Conservation (phyloP, 1,140 invertebrate species). For the Rhyacophila brunnea region DNA sequence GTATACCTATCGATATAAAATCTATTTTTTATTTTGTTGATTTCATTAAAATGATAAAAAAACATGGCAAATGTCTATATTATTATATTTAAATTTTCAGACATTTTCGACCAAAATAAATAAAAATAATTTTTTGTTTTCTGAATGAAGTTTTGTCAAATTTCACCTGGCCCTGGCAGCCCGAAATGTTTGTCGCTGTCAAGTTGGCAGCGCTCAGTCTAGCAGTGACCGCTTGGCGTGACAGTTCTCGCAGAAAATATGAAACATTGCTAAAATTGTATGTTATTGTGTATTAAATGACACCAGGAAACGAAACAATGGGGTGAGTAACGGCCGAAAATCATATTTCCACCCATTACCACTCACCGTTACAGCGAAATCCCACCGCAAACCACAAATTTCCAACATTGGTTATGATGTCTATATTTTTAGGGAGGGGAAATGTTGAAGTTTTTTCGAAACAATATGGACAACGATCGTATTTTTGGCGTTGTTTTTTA, state of each 20-base stretch:
- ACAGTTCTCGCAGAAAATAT: conserved; percentile 47
- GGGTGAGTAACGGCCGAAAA: conserved; percentile 48
- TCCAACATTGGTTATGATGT: conserved; percentile 18
- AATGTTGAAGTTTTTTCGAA: conserved; percentile 13
- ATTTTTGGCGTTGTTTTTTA: background rate
- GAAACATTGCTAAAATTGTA: conserved; percentile 18
- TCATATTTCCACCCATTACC: conserved; percentile 1
- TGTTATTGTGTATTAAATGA: conserved; percentile 56
- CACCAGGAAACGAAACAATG: conserved; percentile 64
- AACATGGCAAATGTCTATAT: no score
- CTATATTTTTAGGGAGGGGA: conserved; percentile 54
- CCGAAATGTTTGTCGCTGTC: background rate
- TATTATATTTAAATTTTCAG: no score
- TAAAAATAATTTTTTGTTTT: no score
- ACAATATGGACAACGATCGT: conserved; percentile 13
- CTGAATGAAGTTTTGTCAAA: no score
- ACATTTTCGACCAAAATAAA: no score
- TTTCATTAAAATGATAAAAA: no score
- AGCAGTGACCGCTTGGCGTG: conserved; percentile 27
- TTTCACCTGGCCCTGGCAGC: no score
- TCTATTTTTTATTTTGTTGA: no score
- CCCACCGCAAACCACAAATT: background rate
- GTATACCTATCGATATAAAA: no score
- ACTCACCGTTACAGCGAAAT: background rate
- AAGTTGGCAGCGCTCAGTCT: conserved; percentile 22